A percentile compares a stretch with the other conserved stretches of the same genome.
Evolutionary conservation across 1,140 invertebrate species (phyloP).

Genomic region (Drosophila suzukii): DNA sequence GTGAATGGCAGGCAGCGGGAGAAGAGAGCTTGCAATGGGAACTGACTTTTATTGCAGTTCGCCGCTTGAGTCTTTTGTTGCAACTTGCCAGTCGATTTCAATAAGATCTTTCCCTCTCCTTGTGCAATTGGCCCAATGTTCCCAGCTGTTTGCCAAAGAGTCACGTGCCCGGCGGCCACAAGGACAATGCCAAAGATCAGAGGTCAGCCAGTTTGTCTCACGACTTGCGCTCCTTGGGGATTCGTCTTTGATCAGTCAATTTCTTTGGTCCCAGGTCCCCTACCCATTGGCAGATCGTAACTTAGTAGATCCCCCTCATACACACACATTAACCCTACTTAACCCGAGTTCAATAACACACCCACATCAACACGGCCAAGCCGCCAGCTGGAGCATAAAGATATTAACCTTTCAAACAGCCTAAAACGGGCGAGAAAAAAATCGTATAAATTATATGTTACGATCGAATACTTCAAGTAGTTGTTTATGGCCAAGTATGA

Average conservation of each 20-base stretch:
- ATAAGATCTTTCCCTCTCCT: slow-evolving; percentile 30
- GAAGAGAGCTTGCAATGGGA: slow-evolving; percentile 54
- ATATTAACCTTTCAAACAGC: slow-evolving; percentile 74
- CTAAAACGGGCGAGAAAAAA: slow-evolving; percentile 38
- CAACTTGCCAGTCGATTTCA: slow-evolving; percentile 35
- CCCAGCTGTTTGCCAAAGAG: slow-evolving; percentile 16
- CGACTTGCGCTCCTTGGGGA: slow-evolving; percentile 29
- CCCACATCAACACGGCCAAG: slow-evolving; percentile 11
- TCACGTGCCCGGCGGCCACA: slow-evolving; percentile 56
- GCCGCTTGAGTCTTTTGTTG: slow-evolving; percentile 66
- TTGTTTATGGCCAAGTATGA: slow-evolving; percentile 51
- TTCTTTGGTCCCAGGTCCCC: neutral
- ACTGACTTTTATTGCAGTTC: slow-evolving; percentile 72
- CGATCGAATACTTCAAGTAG: slow-evolving; percentile 53
- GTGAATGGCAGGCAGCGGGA: slow-evolving; percentile 64
- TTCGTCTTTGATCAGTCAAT: slow-evolving; percentile 26
- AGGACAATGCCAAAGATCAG: slow-evolving; percentile 72
- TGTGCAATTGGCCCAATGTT: slow-evolving; percentile 35
- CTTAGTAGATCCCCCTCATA: neutral
- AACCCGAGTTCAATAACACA: slow-evolving; percentile 46
- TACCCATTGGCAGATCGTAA: neutral
- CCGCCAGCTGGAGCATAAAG: slow-evolving; percentile 48
- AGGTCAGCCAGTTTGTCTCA: slow-evolving; percentile 31
- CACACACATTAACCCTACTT: slow-evolving; percentile 68
- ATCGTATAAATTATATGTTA: slow-evolving; percentile 60